These are phyloP conservation scores for Zaprionus taronus DNA, from an alignment of 1,140 invertebrate species.

Conservation along the genomic window DNA sequence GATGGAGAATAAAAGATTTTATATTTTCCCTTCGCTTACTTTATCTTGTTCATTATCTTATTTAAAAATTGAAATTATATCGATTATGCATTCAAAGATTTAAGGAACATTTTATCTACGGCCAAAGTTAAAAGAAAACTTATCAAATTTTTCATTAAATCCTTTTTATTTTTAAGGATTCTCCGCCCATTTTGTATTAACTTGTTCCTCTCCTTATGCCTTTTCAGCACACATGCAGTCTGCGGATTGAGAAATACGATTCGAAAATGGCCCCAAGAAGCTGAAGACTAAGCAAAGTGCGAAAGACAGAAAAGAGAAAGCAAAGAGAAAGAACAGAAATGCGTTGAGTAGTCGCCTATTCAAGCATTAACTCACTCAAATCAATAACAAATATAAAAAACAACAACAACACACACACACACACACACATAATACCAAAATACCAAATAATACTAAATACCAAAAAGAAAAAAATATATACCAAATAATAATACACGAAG, in stretches of 20 bases:
- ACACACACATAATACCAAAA: slow-evolving; percentile 16
- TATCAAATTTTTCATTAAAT: too few relatives aligned
- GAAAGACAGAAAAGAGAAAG: slow-evolving; percentile 16
- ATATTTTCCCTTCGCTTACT: too few relatives aligned
- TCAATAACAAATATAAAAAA: slow-evolving; percentile 28
- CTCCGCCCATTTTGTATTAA: not conserved
- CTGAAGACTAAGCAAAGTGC: slow-evolving; percentile 10
- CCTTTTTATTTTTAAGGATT: not conserved
- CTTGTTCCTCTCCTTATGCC: slow-evolving; percentile 20
- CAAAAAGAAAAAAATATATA: slow-evolving; percentile 21
- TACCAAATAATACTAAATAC: slow-evolving; percentile 18
- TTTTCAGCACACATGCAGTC: slow-evolving; percentile 39
- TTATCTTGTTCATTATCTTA: too few relatives aligned
- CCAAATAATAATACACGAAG: slow-evolving; percentile 67
- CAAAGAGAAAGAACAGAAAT: slow-evolving; percentile 16
- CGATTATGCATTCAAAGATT: too few relatives aligned
- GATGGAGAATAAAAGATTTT: too few relatives aligned
- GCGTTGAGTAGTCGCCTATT: not conserved
- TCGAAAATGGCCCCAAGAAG: slow-evolving; percentile 24
- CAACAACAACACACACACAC: slow-evolving; percentile 19
- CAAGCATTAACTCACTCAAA: slow-evolving; percentile 6
- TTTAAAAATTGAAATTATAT: not conserved
- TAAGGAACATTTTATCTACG: too few relatives aligned
- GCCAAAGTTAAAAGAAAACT: too few relatives aligned
- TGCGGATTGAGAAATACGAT: slow-evolving; percentile 22